These are phyloP conservation scores for Heteromurus nitidus DNA, from an alignment of 2,888 invertebrate genomes.

Conservation along the genomic window DNA sequence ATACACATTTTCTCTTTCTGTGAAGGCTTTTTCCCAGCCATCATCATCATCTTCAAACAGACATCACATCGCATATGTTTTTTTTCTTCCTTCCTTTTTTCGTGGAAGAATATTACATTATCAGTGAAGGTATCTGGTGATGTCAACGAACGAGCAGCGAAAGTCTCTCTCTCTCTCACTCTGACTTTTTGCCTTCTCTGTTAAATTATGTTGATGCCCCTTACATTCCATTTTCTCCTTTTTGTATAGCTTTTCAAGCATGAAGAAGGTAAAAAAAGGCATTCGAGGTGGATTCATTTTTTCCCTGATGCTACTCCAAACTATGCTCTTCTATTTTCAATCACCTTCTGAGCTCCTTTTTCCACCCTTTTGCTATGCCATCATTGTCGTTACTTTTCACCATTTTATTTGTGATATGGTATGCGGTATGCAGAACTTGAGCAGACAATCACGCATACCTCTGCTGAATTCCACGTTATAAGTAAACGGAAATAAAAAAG, in stretches of 20 bases:
- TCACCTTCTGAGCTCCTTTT: too few relatives aligned
- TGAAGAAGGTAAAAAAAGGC: neutral
- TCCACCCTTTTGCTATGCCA: too few relatives aligned
- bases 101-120: neutral
- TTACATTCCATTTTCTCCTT: neutral
- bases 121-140: neutral
- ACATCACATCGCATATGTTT: neutral
- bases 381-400: conserved; percentile 13
- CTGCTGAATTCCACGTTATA: neutral
- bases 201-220: conserved; percentile 14
- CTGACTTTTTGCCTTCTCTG: neutral
- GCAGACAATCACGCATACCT: neutral
- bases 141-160: neutral
- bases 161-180: neutral
- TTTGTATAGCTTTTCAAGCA: neutral
- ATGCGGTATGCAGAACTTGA: neutral
- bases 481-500: neutral
- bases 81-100: neutral
- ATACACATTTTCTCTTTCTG: conserved; percentile 5
- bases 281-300: neutral
- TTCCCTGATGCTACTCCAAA: neutral
- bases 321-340: neutral
- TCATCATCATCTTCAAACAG: neutral
- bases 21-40: neutral
- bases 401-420: neutral